Evolutionary conservation across 2,888 invertebrate genomes (phyloP).

Genomic region (Athetis lepigone): DNA sequence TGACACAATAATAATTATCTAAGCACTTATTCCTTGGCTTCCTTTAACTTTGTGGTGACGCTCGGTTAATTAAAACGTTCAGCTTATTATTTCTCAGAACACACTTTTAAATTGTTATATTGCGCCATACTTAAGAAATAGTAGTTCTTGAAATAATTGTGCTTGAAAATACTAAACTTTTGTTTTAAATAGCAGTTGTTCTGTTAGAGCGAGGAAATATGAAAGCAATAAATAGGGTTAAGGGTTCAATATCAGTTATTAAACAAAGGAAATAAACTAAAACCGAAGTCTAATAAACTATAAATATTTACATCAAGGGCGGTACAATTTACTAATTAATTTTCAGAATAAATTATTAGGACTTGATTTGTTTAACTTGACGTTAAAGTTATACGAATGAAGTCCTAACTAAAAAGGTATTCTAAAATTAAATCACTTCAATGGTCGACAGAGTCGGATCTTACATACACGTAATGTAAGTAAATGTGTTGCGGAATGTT

Average conservation of each 20-base stretch:
- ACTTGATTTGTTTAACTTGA: no score
- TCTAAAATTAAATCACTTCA: no score
- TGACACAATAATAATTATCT: no score
- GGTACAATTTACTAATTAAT: no score
- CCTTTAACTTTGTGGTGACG: constrained; percentile 49
- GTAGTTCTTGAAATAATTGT: constrained; percentile 41
- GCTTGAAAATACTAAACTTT: constrained; percentile 28
- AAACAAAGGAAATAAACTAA: neutral
- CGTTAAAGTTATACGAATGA: no score
- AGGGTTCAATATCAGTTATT: neutral
- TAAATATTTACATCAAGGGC: no score
- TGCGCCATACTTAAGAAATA: constrained; percentile 29
- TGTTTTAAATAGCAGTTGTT: constrained; percentile 37
- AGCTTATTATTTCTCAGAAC: constrained; percentile 44
- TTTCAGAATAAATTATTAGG: no score
- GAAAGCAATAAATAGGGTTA: constrained; percentile 3
- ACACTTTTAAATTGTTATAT: constrained; percentile 51
- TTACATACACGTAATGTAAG: no score
- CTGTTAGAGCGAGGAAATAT: constrained; percentile 17
- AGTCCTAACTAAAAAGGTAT: no score
- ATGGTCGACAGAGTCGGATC: no score
- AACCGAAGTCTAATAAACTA: neutral
- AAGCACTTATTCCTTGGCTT: no score
- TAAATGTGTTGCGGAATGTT: no score
- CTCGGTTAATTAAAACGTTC: constrained; percentile 55